A percentile compares a stretch with the other conserved stretches of the same genome.
phyloP scores from a whole-genome alignment of 2,113 vertebrate genomes.

The Canis aureus region DNA sequence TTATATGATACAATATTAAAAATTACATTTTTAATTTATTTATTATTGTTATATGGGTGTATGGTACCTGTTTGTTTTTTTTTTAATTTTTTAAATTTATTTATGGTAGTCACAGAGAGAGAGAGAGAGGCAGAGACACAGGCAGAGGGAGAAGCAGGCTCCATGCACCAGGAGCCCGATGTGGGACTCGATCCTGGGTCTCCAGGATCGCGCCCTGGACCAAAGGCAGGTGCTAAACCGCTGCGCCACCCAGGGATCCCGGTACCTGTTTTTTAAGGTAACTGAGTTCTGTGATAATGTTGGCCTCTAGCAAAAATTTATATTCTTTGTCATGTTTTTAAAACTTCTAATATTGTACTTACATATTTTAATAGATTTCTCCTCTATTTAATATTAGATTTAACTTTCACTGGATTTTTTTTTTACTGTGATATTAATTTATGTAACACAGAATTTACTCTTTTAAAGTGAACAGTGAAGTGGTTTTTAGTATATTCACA shows the following conservation, averaged over 20 bases:
- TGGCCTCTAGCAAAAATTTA: background rate
- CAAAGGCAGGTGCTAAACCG: no score
- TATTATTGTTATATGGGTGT: background rate
- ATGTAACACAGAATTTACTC: background rate
- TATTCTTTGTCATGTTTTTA: background rate
- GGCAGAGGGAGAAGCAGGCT: no score
- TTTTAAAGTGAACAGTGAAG: background rate
- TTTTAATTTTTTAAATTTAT: no score
- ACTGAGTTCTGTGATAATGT: background rate
- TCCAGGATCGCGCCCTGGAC: no score
- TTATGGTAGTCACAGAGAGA: no score
- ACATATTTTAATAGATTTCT: background rate
- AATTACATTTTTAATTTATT: constrained; percentile 1
- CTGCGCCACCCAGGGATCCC: no score
- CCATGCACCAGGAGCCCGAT: no score
- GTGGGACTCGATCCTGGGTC: no score
- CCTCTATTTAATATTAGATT: background rate
- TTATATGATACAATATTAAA: background rate
- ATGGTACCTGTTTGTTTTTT: background rate
- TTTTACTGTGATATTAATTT: background rate
- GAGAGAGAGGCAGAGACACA: no score
- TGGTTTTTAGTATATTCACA: background rate
- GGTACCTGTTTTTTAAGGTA: background rate
- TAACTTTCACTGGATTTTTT: constrained; percentile 8
- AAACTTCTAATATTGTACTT: background rate